A percentile compares a stretch with the other conserved stretches of the same genome.
phyloP scores from a whole-genome alignment of 1,140 invertebrate species.

The Euglossa dilemma region DNA sequence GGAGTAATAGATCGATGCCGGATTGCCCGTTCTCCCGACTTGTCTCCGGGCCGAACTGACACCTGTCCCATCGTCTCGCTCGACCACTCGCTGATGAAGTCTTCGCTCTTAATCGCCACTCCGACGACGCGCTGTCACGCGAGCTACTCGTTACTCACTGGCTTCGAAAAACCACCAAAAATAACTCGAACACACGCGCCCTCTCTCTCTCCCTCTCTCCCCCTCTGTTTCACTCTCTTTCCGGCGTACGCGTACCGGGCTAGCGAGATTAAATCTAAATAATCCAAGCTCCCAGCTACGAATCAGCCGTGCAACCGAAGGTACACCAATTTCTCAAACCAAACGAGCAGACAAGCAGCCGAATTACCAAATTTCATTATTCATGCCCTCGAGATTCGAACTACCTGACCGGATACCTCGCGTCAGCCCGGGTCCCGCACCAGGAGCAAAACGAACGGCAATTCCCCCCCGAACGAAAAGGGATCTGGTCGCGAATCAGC shows the following conservation, averaged over 20 bases:
- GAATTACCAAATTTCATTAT: conserved; percentile 45
- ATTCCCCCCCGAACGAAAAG: background rate
- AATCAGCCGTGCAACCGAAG: background rate
- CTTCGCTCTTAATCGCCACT: conserved; percentile 13
- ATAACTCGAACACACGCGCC: too few relatives aligned
- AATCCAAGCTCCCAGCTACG: background rate
- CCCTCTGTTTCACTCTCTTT: too few relatives aligned
- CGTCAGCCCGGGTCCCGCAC: background rate
- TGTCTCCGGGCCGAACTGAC: background rate
- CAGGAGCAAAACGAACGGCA: conserved; percentile 2
- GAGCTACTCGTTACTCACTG: background rate
- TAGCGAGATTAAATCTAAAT: background rate
- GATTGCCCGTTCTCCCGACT: background rate
- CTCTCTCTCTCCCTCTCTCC: too few relatives aligned
- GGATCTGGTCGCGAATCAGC: background rate
- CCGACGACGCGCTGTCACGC: background rate
- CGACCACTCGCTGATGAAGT: background rate
- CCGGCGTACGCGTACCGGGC: background rate
- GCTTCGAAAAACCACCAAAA: background rate
- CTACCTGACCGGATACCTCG: conserved; percentile 20
- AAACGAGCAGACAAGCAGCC: background rate
- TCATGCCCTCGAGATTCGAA: conserved; percentile 7
- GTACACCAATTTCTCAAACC: conserved; percentile 10
- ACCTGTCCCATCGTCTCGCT: conserved; percentile 6
- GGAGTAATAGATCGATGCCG: conserved; percentile 5